Percentiles rank a stretch among this genome's conserved stretches.
Evolutionary conservation across 2,888 invertebrate genomes (phyloP).

Genomic region (Apotomis betuletana): DNA sequence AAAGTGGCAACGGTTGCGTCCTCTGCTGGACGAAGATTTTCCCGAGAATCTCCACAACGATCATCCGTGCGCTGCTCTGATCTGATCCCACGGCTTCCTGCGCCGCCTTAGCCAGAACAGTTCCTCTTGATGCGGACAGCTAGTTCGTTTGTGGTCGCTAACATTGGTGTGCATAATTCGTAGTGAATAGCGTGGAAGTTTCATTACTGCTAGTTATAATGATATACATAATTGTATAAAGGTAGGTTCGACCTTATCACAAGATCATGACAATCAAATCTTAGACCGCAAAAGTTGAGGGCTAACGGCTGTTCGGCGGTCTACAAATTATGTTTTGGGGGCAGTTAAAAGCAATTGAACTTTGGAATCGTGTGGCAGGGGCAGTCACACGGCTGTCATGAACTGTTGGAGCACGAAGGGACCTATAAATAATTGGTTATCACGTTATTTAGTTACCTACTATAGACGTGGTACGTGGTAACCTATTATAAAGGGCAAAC

Average conservation of each 20-base stretch:
- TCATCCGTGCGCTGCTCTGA: no score
- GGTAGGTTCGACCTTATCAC: not conserved
- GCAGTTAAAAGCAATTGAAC: conserved; percentile 49
- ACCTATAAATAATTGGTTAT: conserved; percentile 25
- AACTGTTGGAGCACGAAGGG: conserved; percentile 44
- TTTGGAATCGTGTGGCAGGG: conserved; percentile 50
- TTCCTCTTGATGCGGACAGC: no score
- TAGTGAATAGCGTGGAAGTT: not conserved
- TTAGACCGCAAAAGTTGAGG: conserved; percentile 6
- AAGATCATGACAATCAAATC: not conserved
- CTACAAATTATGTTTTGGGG: conserved; percentile 41
- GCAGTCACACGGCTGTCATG: conserved; percentile 45
- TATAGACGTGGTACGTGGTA: not conserved
- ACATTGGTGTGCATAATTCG: not conserved
- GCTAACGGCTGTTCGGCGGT: not conserved
- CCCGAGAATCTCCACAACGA: no score
- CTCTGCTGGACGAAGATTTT: no score
- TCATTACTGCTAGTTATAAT: no score
- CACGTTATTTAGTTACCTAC: not conserved
- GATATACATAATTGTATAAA: no score
- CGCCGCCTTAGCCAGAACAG: no score
- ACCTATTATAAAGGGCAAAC: conserved; percentile 36
- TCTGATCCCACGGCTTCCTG: no score
- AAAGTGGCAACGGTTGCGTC: no score
- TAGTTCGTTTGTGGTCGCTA: no score